Conservation (phyloP, 2,113 vertebrate species). For the Isurus oxyrinchus region DNA sequence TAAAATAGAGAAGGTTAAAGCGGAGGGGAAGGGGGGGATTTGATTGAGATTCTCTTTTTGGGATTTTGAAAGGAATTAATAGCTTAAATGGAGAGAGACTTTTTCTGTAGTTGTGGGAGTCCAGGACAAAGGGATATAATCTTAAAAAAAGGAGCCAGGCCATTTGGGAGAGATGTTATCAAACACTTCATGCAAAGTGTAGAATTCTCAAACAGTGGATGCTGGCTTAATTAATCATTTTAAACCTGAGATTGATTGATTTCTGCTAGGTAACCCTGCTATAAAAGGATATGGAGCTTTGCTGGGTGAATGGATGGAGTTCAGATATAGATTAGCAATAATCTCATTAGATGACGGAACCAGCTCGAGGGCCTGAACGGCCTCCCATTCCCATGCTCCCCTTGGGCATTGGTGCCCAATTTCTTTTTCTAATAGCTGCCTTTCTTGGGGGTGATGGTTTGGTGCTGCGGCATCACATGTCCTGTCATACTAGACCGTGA, state of each 20-base stretch:
- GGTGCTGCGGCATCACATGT: not conserved
- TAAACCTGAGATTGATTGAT: not conserved
- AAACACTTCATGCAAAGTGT: not conserved
- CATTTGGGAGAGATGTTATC: not conserved
- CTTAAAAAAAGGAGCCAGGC: not conserved
- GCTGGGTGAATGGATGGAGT: no score
- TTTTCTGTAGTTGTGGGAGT: not conserved
- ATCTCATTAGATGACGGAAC: not conserved
- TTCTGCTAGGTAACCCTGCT: not conserved
- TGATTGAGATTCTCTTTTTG: not conserved
- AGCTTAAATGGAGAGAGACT: not conserved
- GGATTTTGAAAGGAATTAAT: not conserved
- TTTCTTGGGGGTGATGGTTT: not conserved
- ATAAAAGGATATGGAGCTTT: no score
- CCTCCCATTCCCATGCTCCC: not conserved
- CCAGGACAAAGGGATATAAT: not conserved
- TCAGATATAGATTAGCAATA: no score
- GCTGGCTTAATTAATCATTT: not conserved
- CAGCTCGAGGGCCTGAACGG: not conserved
- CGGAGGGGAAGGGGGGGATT: not conserved
- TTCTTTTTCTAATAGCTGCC: not conserved
- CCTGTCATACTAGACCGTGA: no score
- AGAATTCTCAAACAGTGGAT: not conserved
- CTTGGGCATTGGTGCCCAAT: no score
- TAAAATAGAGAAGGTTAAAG: no score